These are phyloP conservation scores for Trichoplusia ni DNA, from an alignment of 1,140 invertebrate genomes.

Conservation along the genomic window DNA sequence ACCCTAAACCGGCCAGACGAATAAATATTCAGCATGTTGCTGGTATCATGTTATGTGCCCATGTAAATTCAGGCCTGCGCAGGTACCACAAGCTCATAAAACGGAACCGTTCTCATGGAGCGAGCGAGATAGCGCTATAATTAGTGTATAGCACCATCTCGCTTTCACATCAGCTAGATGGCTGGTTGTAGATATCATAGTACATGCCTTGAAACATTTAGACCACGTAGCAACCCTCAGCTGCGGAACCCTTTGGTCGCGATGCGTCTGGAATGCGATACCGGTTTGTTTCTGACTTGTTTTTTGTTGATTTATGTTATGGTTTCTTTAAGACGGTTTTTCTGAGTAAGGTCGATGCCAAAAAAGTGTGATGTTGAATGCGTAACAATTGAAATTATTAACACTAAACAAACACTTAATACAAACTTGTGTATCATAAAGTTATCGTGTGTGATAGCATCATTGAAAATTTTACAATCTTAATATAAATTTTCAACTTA, in stretches of 20 bases:
- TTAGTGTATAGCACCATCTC: too few relatives aligned
- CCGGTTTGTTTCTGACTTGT: slow-evolving; percentile 38
- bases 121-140: not conserved
- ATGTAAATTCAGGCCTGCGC: slow-evolving; percentile 18
- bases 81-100: not conserved
- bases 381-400: too few relatives aligned
- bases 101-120: not conserved
- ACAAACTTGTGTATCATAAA: too few relatives aligned
- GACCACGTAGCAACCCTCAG: slow-evolving; percentile 58
- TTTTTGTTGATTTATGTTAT: slow-evolving; percentile 26
- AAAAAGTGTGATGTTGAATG: not conserved
- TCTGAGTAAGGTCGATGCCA: not conserved
- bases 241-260: slow-evolving; percentile 40
- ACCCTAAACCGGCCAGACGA: not conserved
- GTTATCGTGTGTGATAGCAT: too few relatives aligned
- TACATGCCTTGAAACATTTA: slow-evolving; percentile 71
- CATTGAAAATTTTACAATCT: too few relatives aligned
- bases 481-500: too few relatives aligned
- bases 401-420: too few relatives aligned
- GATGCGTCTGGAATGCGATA: slow-evolving; percentile 70
- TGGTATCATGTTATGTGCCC: slow-evolving; percentile 14
- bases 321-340: not conserved
- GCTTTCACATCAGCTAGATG: too few relatives aligned
- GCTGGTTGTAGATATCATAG: slow-evolving; percentile 48
- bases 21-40: slow-evolving; percentile 14